Conservation (phyloP, 1,140 invertebrate genomes). For the Lamellibrachia luymesi region DNA sequence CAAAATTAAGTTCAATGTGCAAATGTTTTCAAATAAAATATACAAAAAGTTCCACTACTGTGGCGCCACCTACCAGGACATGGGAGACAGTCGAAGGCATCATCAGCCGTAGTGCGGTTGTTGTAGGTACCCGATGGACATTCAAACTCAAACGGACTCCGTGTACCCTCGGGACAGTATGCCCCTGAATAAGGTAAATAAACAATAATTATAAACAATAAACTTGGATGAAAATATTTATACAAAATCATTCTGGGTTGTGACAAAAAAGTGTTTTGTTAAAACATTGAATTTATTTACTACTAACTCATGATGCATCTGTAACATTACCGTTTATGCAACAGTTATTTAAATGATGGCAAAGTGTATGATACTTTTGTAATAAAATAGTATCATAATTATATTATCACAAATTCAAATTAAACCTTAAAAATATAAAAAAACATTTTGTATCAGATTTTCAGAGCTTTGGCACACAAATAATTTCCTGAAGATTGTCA, state of each 20-base stretch:
- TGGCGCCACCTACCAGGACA: constrained; percentile 40
- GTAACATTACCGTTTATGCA: too few relatives aligned
- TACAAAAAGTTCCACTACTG: not conserved
- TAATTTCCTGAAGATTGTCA: too few relatives aligned
- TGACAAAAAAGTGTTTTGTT: not conserved
- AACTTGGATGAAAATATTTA: not conserved
- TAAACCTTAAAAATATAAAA: too few relatives aligned
- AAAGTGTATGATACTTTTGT: too few relatives aligned
- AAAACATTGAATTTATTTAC: not conserved
- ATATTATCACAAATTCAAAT: too few relatives aligned
- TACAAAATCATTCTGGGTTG: not conserved
- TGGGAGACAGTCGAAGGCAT: constrained; percentile 45
- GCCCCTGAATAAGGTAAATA: constrained; percentile 35
- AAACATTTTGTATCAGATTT: too few relatives aligned
- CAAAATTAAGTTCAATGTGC: not conserved
- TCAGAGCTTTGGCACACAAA: too few relatives aligned
- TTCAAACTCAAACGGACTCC: constrained; percentile 34
- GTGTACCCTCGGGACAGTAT: constrained; percentile 47
- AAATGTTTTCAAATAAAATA: not conserved
- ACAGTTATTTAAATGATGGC: too few relatives aligned
- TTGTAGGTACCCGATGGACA: constrained; percentile 54
- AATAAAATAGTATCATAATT: too few relatives aligned
- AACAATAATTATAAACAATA: constrained; percentile 2
- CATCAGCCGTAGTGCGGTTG: constrained; percentile 41
- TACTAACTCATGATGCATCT: not conserved